Base-by-base conservation (phyloP, 2,113 vertebrate species). In the Scomber japonicus region DNA sequence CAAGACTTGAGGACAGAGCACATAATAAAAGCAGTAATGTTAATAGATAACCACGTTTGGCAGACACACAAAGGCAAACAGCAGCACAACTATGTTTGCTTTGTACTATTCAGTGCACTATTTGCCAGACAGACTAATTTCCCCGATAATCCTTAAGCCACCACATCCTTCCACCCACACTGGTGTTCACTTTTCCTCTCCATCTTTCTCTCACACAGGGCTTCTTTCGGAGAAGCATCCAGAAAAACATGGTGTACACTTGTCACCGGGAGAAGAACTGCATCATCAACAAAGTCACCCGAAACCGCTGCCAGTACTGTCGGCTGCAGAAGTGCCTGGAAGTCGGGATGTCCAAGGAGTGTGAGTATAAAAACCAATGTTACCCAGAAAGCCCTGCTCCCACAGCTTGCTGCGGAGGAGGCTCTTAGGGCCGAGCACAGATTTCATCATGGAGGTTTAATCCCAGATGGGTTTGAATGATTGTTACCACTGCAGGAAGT, bases 191-290 rank as follows among this genome's bases (percentile, higher is more conserved):
- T 51, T 60, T 24, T 70, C 66, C 11, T 51, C 17, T 55, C 46
- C 49, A 11, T 81, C 49, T 72, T 17, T 75, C 45, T 80, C 27
- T 78, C 65, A 35, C 45, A 1, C 94, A 99, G 98, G 98, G 98
- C 71, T 99, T 99, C 93, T 99, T 99, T 93, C 95, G 98, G 78
- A 95, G 98, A 85, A 99, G 98, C 91, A 99, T 99, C 92, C 98
- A 99, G 96, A 99, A 99, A 94, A 99, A 99, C 95, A 99, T 99
- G 98, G 97, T 99, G 88, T 99, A 99, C 93, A 99, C 98, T 2
- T 99, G 98, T 90, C 98, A 99, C 94, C 95, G 98, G 44, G 98
- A 99, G 93, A 99, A 98, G 95, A 98, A 96, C 94, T 99, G 98
- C 94, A 96, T 98, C 94, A 98, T 99, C 95, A 99, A 99, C 96